These are phyloP conservation scores for Mormyrus lacerda DNA, from an alignment of 2,113 vertebrate genomes.

Conservation along the genomic window DNA sequence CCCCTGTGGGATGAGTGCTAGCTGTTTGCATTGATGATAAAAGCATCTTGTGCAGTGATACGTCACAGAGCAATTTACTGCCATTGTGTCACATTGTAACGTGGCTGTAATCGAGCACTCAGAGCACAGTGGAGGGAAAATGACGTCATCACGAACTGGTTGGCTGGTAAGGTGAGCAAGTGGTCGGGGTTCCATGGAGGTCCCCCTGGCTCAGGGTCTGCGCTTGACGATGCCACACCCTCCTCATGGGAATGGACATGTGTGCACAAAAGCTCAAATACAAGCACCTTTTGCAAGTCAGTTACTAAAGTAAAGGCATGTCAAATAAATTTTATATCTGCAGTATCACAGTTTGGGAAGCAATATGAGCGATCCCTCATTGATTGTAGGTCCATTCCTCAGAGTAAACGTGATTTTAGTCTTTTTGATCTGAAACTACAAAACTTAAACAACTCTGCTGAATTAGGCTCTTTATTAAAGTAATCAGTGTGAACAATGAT, in stretches of 20 bases:
- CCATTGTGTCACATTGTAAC: not conserved
- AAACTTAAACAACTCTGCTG: not conserved
- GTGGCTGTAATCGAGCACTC: not conserved
- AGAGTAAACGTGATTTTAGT: no score
- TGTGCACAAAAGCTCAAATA: not conserved
- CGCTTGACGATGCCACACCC: not conserved
- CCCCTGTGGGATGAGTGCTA: not conserved
- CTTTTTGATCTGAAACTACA: not conserved
- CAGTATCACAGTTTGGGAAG: not conserved
- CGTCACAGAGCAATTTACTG: not conserved
- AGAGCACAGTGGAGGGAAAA: not conserved
- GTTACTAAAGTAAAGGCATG: conserved; percentile 44
- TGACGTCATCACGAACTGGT: not conserved
- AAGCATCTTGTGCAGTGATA: not conserved
- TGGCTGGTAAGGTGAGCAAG: not conserved
- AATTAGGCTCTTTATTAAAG: not conserved
- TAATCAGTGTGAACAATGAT: not conserved
- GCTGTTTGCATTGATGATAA: not conserved
- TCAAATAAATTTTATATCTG: conserved; percentile 21
- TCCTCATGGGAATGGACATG: not conserved
- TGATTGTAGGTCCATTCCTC: not conserved
- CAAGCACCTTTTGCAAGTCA: not conserved
- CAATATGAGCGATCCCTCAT: not conserved
- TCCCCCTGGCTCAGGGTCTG: not conserved
- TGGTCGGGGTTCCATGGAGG: no score